Evolutionary conservation across 2,888 invertebrate species (phyloP), one percentile per base, ranked within the genome.

Genomic region (Acleris laterana): DNA sequence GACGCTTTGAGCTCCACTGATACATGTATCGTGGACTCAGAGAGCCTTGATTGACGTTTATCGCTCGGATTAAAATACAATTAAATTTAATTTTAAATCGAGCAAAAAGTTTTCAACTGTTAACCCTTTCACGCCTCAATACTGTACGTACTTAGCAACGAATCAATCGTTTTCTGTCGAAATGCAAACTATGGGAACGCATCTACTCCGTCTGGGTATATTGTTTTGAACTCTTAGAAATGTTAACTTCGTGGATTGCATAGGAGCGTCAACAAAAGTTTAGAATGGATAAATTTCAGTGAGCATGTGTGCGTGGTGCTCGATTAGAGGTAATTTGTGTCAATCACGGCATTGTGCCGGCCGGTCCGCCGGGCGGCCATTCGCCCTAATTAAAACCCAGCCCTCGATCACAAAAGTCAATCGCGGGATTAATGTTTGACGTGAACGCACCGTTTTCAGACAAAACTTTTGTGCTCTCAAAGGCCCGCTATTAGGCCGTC

Each of bases 241-340:
- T 6, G 11, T 48, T 28, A 42, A 20, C 17, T 71, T 70, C 69
- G 68, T 72, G 69, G 76, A 75, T 82, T 81, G 78, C 74, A 72
- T 75, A 79, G 77, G 76, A 69, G 61, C 66, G 70, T 72, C 68
- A 71, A 83, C 80, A 83, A 82, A 74, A 72, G 77, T 63, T 69
- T 76, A 65, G 72, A 77, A 81, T 85, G 80, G 80, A 83, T 84
- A 76, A 78, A 79, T 82, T 79, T 71, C 73, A 70, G 72, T 73
- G 74, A 73, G 62, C 77, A 79, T 83, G 82, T 80, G 77, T 78
- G 76, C 74, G 80, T 74, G 80, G 80, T 79, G 80, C 80, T 88
- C 90, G 88, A 92, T 93, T 90, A 90, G 87, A 89, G 87, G 89
- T 91, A 93, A 93, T 93, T 93, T 93, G 91, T 93, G 93, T 93